Evolutionary conservation across 2,888 invertebrate genomes (phyloP), one percentile per base, ranked within the genome.

Genomic region (Eupithecia centaureata): DNA sequence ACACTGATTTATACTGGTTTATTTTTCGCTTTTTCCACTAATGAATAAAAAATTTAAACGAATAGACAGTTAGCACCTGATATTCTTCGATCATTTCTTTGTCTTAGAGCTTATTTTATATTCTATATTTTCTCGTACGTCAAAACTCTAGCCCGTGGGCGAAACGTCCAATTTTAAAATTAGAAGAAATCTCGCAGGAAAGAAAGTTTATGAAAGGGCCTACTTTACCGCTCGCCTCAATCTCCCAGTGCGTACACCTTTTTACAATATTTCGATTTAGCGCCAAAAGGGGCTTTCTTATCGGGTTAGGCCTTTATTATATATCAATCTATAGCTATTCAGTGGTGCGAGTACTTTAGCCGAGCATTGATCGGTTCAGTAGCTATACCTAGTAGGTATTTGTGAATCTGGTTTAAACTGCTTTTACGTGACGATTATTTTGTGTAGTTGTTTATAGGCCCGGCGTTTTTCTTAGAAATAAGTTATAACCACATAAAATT

Each of bases 191-290:
- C 38, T 38, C 38, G 38, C 5, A 5, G 13, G 15, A 35, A 7
- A n/a, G n/a, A 7, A 38, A 38, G 5, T 8, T 7, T 1, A 7
- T 4, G 8, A 32, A 10, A 7, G 32, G 7, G 5, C 8, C 0
- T 0, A 1, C 10, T 10, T 10, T 18, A 4, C 32, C 47, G 47
- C 56, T 28, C 61, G 59, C 59, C 52, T 63, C 15, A 22, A 2
- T 25, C 1, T 10, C 61, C 32, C 65, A 65, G 65, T 65, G 68
- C 62, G 68, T 68, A 47, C 5, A 22, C 63, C 12, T 72, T 72
- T 73, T 73, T 67, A 68, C 72, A 73, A 73, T 74, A 77, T 73
- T 73, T 71, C 72, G 74, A 77, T 73, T 74, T 73, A 70, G 71
- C 71, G 54, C 62, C 71, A 71, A 74, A 75, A 62, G 66, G 70